phyloP scores from a whole-genome alignment of 1,140 invertebrate genomes.

The Papilio aristodemus region DNA sequence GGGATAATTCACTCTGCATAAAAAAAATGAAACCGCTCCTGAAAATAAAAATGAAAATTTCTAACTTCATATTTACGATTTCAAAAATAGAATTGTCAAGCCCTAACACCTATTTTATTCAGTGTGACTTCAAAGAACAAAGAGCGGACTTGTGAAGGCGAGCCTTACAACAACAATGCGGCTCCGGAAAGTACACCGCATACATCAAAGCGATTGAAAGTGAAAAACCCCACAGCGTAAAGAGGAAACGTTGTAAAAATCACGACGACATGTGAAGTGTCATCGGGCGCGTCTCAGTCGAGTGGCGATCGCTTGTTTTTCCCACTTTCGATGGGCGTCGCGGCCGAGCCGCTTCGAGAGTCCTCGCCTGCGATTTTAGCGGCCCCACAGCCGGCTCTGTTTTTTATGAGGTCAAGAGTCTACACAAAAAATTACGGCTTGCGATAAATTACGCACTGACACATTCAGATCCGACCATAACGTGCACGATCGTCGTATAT shows the following conservation, averaged over 20 bases:
- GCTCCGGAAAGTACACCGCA: slow-evolving; percentile 31
- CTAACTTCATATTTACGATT: slow-evolving; percentile 16
- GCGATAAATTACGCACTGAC: slow-evolving; percentile 78
- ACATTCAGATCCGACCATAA: slow-evolving; percentile 78
- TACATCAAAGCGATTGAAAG: slow-evolving; percentile 72
- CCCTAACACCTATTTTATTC: slow-evolving; percentile 31
- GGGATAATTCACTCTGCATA: background rate
- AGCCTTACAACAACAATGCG: slow-evolving; percentile 33
- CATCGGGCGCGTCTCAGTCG: slow-evolving; percentile 67
- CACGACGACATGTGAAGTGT: slow-evolving; percentile 77
- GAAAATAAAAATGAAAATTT: background rate
- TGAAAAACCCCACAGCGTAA: slow-evolving; percentile 63
- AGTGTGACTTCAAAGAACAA: slow-evolving; percentile 34
- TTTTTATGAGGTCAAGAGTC: slow-evolving; percentile 79
- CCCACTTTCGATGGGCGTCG: slow-evolving; percentile 74
- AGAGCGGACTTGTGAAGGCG: slow-evolving; percentile 33
- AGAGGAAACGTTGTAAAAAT: slow-evolving; percentile 78
- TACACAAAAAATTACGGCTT: slow-evolving; percentile 73
- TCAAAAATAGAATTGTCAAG: slow-evolving; percentile 21
- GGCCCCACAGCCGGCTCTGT: slow-evolving; percentile 64
- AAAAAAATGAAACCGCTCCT: background rate
- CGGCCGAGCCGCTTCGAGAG: slow-evolving; percentile 62
- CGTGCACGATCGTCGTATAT: slow-evolving; percentile 73
- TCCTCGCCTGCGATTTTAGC: slow-evolving; percentile 64
- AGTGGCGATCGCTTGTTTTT: slow-evolving; percentile 80